These are phyloP conservation scores for Gobio occitaniae DNA, from an alignment of 2,797 vertebrate genomes.

Conservation along the genomic window DNA sequence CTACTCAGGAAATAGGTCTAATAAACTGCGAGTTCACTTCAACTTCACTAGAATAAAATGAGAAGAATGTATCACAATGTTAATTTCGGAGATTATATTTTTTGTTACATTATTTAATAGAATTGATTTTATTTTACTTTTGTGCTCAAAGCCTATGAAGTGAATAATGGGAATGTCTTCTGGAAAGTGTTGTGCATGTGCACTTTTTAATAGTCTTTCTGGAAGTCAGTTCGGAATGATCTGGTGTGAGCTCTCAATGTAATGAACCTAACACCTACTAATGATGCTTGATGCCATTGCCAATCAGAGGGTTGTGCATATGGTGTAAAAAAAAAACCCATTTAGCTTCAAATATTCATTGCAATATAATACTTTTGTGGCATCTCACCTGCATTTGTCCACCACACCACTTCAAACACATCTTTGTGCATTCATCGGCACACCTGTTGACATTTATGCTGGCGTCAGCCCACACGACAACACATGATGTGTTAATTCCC, in stretches of 20 bases:
- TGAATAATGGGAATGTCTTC: not conserved
- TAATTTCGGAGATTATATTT: not conserved
- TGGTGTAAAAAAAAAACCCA: not conserved
- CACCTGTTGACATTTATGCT: slow-evolving; percentile 10
- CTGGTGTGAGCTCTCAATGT: slow-evolving; percentile 3
- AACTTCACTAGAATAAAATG: not conserved
- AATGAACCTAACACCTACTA: slow-evolving; percentile 35
- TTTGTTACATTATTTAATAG: slow-evolving; percentile 4
- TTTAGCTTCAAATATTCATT: not conserved
- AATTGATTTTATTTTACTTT: not conserved
- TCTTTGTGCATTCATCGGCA: slow-evolving; percentile 35
- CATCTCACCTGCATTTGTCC: slow-evolving; percentile 5
- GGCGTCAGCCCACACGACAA: not conserved
- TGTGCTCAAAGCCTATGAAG: slow-evolving; percentile 2
- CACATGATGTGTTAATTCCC: slow-evolving; percentile 28
- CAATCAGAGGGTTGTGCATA: not conserved
- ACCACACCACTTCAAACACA: slow-evolving; percentile 12
- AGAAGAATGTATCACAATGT: not conserved
- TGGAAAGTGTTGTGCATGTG: slow-evolving; percentile 20
- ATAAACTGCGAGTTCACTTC: not conserved
- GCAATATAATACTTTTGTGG: not conserved
- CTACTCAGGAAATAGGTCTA: slow-evolving; percentile 25
- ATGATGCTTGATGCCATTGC: slow-evolving; percentile 21
- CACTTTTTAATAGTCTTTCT: slow-evolving; percentile 19
- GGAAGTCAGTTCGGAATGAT: not conserved